Evolutionary conservation across 2,888 invertebrate genomes (phyloP), one percentile per base, ranked within the genome.

Genomic region (Hypolimnas misippus): DNA sequence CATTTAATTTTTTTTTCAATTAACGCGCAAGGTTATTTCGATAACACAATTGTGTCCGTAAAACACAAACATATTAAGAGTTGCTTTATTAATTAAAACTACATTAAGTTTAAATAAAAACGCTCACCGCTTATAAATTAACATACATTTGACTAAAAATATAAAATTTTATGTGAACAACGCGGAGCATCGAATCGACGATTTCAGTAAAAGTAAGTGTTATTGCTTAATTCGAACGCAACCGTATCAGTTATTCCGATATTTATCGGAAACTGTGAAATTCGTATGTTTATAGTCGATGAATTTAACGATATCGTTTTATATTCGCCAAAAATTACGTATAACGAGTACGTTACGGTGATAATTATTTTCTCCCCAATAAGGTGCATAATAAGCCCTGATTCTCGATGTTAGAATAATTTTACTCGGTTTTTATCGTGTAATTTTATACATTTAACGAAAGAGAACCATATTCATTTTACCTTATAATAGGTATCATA

Each of bases 141-240:
- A 14, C 3, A 54, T 72, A 63, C 19, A 16, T 44, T 62, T 65
- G 55, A 68, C 76, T 75, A 77, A 87, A 86, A 87, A 87, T 90
- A 89, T 91, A 87, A 91, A 90, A 87, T 89, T 91, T 91, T 86
- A 90, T 89, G 88, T 77, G 74, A 77, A 66, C 64, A 70, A 67
- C 78, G 75, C 80, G 76, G 76, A 77, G 76, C 79, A 83, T 78
- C 79, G 77, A 72, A 83, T 81, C 76, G 82, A 73, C 77, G 77
- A 77, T 82, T 82, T 73, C 80, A 76, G 77, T 76, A 78, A 82
- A 81, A 84, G 76, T 86, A 87, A 90, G 83, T 87, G 90, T 91
- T 90, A 91, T 89, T 86, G 84, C 91, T 91, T 90, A 87, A 91
- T 91, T 91, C 84, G 73, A 75, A 78, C 79, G 81, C 84, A 86